Percentiles rank a stretch among this genome's conserved stretches.
Conservation (phyloP, 2,888 invertebrate genomes). For the Cinara cedri region DNA sequence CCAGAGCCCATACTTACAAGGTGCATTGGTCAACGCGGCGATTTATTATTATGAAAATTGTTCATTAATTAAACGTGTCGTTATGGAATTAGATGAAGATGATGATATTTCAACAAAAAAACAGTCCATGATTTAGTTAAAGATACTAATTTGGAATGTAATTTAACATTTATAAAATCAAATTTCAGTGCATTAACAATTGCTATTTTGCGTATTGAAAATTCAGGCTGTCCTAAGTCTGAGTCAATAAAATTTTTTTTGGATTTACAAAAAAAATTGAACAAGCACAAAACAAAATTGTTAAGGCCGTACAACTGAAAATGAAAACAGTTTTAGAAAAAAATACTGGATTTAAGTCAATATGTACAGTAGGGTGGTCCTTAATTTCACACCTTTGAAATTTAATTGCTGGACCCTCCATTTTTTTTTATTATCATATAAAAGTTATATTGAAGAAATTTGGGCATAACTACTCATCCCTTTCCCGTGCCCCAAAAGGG, state of each 20-base stretch:
- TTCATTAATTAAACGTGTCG: too few relatives aligned
- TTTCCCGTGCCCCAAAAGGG: too few relatives aligned
- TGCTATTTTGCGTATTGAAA: constrained; percentile 26
- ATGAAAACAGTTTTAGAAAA: constrained; percentile 25
- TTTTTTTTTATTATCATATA: too few relatives aligned
- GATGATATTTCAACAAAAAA: constrained; percentile 22
- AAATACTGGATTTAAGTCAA: constrained; percentile 19
- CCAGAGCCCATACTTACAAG: too few relatives aligned
- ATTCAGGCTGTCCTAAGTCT: not conserved
- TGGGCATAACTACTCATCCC: too few relatives aligned
- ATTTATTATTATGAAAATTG: too few relatives aligned
- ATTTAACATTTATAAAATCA: constrained; percentile 20
- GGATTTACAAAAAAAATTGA: constrained; percentile 14
- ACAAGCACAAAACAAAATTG: constrained; percentile 5
- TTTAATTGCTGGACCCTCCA: too few relatives aligned
- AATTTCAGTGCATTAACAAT: not conserved
- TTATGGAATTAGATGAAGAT: too few relatives aligned
- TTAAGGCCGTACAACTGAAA: not conserved
- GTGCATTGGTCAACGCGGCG: too few relatives aligned
- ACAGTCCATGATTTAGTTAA: constrained; percentile 2
- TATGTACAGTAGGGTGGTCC: constrained; percentile 6
- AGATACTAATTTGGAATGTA: constrained; percentile 14
- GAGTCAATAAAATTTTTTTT: not conserved
- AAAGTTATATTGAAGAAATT: too few relatives aligned
- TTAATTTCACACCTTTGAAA: too few relatives aligned